Evolutionary conservation across 92 coral and sea anemone species (phyloP), one percentile per base, ranked within the genome.

Genomic region (Blastomussa wellsi): DNA sequence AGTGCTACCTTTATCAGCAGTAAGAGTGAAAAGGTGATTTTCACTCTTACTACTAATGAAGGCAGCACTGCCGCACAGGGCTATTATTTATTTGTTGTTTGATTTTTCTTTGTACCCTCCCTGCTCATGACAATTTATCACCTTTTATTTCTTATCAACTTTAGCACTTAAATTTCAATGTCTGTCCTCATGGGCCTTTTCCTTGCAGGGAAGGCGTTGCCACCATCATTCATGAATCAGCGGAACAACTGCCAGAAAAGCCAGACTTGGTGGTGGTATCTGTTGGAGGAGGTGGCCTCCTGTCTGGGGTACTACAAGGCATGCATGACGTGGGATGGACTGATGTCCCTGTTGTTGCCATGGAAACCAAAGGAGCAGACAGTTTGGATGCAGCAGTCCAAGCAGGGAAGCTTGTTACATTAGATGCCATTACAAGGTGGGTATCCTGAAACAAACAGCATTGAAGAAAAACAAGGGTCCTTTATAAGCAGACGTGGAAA

Each of bases 321-420:
- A 78, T 96, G 87, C 94, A 91, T 79, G 92, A 91, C 44, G 98
- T 96, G n/a, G 98, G 98, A 10, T 96, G 98, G 98, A 87, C 51
- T 48, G 98, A 96, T 78, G 98, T 96, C 13, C 98, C 98, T 59
- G 89, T 96, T 53, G 93, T 96, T 88, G 98, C 96, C 83, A 94
- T 96, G 98, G 98, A 96, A 89, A 96, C 98, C 57, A 89, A 92
- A 62, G 98, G 98, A 44, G 98, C 98, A 78, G 68, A 94, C 78
- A 87, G 98, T 72, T 77, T 96, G 35, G 92, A 92, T 20, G 93
- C 93, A 28, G 83, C 98, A 0, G 80, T 96, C 16, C 81, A 86
- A 69, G 98, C 97, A 24, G 95, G 94, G 37, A 76, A 90, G 72
- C 70, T 92, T 31, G 93, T 94, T 22, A 96, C 98, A 17, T 84